Evolutionary conservation across 1,140 invertebrate genomes (phyloP).

Genomic region (Helicoverpa zea): DNA sequence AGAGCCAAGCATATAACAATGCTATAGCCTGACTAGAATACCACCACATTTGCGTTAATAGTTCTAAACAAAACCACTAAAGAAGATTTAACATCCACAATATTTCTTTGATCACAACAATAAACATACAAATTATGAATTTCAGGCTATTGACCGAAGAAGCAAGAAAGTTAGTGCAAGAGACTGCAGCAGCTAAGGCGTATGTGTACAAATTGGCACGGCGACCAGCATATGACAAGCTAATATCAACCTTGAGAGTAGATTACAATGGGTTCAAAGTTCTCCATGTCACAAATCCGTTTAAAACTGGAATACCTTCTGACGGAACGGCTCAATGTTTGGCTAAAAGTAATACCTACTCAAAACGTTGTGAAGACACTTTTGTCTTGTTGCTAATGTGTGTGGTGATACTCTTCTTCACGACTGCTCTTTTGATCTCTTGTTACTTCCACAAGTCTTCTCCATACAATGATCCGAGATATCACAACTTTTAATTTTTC

Average conservation of each 20-base stretch:
- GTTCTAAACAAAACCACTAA: no score
- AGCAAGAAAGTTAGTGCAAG: not conserved
- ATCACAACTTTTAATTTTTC: not conserved
- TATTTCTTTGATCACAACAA: no score
- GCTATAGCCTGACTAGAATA: no score
- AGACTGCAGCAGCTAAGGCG: not conserved
- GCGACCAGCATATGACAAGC: not conserved
- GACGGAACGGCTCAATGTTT: not conserved
- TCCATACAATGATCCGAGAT: not conserved
- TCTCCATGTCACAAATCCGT: not conserved
- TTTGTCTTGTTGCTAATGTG: not conserved
- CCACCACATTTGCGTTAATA: no score
- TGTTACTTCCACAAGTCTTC: conserved; percentile 27
- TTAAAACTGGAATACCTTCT: not conserved
- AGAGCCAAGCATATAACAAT: no score
- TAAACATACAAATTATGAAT: no score
- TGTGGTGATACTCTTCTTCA: conserved; percentile 9
- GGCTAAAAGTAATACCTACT: not conserved
- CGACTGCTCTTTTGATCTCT: not conserved
- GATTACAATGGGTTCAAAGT: not conserved
- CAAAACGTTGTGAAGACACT: conserved; percentile 2
- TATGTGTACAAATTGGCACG: not conserved
- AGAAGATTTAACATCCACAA: no score
- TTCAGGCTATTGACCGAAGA: no score
- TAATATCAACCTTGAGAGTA: not conserved